Base-by-base conservation (phyloP, 35 echinoderm and acorn worm species). In the Ophiothrix spiculata region DNA sequence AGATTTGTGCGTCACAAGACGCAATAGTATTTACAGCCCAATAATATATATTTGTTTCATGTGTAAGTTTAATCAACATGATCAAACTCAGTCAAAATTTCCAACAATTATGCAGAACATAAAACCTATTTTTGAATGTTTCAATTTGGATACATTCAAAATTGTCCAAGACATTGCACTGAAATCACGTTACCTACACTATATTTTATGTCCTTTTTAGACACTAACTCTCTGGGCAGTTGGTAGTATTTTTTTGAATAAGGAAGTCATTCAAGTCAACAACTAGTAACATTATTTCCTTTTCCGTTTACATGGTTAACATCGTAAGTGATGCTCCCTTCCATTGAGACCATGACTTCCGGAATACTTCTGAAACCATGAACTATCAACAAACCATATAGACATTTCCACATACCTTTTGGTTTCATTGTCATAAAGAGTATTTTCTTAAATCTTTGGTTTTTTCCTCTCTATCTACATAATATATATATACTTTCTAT, bases 391-490 rank as follows among this genome's bases (percentile, higher is more conserved):
- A 69, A 15, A 15, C 60, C 60, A 69, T 69, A 15, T 15, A 15
- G 29, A 4, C 60, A 69, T 69, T 69, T 69, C 60, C 2, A 25
- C 29, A 28, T 25, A 19, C 77, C 28, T 79, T 79, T 28, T 40
- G 10, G 33, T 79, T 35, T 32, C 15, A 79, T 21, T 21, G 33
- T 37, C 33, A 32, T 31, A 79, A 25, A 37, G 15, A 40, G 25
- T 79, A 31, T 36, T 31, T 79, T 32, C 28, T 36, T 19, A 79
- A 79, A 38, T 79, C 35, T 40, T 79, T 79, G 39, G 35, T 79
- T 79, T 69, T 69, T n/a, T n/a, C 4, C 29, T 69, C 29, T 79
- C 39, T 79, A 79, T 79, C 39, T 79, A 37, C 35, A 40, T 79
- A 36, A 77, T 33, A 38, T 79, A 79, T 79, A 40, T 79, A 38